Conservation (phyloP, 2,888 invertebrate genomes). For the Noctua janthe region DNA sequence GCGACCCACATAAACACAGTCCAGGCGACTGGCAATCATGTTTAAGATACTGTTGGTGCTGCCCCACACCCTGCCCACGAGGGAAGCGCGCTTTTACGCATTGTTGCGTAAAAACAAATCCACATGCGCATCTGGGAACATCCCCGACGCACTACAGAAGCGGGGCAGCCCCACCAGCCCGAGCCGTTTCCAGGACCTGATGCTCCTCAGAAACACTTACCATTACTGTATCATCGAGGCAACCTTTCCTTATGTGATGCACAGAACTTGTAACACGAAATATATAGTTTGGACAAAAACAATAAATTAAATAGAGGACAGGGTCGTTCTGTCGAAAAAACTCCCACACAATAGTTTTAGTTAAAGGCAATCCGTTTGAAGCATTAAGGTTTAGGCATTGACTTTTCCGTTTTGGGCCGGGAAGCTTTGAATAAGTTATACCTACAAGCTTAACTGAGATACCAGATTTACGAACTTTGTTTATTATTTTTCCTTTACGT, state of each 20-base stretch:
- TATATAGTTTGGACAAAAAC: not conserved
- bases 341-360: constrained; percentile 6
- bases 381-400: constrained; percentile 9
- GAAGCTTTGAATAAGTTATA: constrained; percentile 32
- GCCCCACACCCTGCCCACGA: too few relatives aligned
- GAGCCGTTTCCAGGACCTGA: not conserved
- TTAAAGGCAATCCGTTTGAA: constrained; percentile 12
- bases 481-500: not conserved
- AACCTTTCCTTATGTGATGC: not conserved
- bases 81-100: too few relatives aligned
- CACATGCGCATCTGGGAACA: too few relatives aligned
- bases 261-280: not conserved
- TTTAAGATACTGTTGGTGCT: too few relatives aligned
- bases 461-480: constrained; percentile 11
- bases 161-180: not conserved
- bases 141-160: too few relatives aligned
- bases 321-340: constrained; percentile 1
- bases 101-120: too few relatives aligned
- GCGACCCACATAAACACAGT: too few relatives aligned
- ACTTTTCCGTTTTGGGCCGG: constrained; percentile 5
- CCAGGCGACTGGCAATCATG: too few relatives aligned
- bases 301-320: not conserved
- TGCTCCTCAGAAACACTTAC: not conserved
- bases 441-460: constrained; percentile 7
- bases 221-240: not conserved